Base-by-base conservation (phyloP, 2,797 vertebrate genomes). In the Bovichtus variegatus region DNA sequence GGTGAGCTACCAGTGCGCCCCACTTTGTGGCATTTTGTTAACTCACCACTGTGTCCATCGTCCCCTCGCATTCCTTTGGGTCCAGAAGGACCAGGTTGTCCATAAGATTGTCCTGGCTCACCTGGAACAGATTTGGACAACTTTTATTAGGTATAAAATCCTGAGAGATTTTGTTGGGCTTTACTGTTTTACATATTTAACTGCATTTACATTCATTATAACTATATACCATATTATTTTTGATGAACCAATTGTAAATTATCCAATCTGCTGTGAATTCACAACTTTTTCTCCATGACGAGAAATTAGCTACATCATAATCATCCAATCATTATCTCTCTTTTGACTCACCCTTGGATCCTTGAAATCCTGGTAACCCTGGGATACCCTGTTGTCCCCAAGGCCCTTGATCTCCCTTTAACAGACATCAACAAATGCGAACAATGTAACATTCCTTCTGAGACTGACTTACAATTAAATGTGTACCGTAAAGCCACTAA, bases 371-470 rank as follows among this genome's bases (percentile, higher is more conserved):
- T 5, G 4, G 78, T 34, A 53, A 1, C 15, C 92, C 92, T 38
- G 80, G 58, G 9, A 36, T 41, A 41, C 91, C 89, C 1, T 3
- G 3, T 19, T 12, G 5, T 64, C 92, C 91, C 0, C 0, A 0
- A 9, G n/a, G 50, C 12, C 93, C 93, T 38, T 53, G 71, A 78
- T 92, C 64, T 34, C 91, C 93, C 93, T 93, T 54, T 23, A 76
- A 59, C 7, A 72, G 9, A 54, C 25, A 80, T 43, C 1, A n/a
- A 43, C 2, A 78, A 0, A 53, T 44, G 64, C 0, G 55, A 40
- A 57, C 0, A 12, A 38, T 72, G 72, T 31, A 40, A 69, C 21
- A 74, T 50, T 5, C 53, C 23, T 40, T 49, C 9, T 60, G 4
- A 57, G 5, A 65, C 10, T 36, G 5, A 71, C 5, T 19, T 68